Conservation (phyloP, 2,113 vertebrate genomes). For the Psilopogon haemacephalus region DNA sequence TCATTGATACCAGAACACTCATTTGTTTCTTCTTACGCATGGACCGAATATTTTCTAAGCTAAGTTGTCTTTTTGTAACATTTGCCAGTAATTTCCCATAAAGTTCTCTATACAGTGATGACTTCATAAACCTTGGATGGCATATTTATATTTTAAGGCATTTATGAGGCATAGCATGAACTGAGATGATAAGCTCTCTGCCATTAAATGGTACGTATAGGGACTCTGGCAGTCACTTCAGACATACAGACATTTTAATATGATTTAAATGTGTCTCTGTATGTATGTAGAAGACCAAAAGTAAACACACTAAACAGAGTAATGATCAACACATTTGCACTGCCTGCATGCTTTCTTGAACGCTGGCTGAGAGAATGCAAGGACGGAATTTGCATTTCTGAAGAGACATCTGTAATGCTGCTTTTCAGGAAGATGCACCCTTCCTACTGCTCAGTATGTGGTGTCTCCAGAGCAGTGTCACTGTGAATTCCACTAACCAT, state of each 20-base stretch:
- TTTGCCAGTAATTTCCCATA: conserved; percentile 3
- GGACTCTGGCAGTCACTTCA: background rate
- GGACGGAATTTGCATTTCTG: background rate
- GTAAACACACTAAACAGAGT: background rate
- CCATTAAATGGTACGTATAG: background rate
- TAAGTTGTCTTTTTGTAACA: background rate
- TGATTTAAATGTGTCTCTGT: background rate
- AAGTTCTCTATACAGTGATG: background rate
- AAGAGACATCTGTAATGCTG: background rate
- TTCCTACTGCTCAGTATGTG: background rate
- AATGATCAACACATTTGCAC: background rate
- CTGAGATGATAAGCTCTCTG: background rate
- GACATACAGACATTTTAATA: background rate
- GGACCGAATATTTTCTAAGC: background rate
- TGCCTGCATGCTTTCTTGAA: background rate
- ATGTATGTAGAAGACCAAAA: background rate
- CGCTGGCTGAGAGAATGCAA: background rate
- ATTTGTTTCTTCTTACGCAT: background rate
- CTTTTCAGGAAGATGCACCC: background rate
- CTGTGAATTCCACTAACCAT: background rate
- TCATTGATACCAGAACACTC: background rate
- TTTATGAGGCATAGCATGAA: background rate
- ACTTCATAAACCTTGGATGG: background rate
- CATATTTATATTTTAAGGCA: no score
- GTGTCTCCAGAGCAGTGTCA: background rate